Evolutionary conservation across 2,888 invertebrate genomes (phyloP).

Genomic region (Drosophila robusta): DNA sequence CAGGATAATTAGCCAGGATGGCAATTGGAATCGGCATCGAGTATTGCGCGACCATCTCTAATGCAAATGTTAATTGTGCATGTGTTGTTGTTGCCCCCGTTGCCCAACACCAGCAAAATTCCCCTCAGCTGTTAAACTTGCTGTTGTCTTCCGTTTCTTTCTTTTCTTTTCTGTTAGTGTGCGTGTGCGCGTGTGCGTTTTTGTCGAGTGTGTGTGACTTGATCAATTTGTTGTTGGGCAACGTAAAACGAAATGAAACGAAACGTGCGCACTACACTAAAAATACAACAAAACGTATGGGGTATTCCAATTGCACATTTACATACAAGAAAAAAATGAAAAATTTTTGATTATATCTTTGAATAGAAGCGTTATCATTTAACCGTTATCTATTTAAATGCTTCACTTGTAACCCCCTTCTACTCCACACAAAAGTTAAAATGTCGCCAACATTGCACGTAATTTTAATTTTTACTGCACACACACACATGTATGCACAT

Average conservation of each 20-base stretch:
- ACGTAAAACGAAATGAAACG: conserved; percentile 37
- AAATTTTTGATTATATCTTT: background rate
- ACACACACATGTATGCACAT: conserved; percentile 27
- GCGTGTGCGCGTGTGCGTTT: conserved; percentile 9
- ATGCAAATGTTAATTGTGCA: conserved; percentile 41
- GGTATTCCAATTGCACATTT: conserved; percentile 29
- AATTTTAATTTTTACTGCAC: conserved; percentile 52
- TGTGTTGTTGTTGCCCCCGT: conserved; percentile 18
- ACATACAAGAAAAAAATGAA: conserved; percentile 1
- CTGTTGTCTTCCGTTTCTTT: conserved; percentile 27
- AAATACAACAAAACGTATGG: conserved; percentile 20
- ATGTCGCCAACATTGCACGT: conserved; percentile 53
- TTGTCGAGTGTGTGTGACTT: conserved; percentile 5
- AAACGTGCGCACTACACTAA: conserved; percentile 63
- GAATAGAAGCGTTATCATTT: conserved; percentile 11
- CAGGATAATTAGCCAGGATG: background rate
- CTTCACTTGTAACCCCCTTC: background rate
- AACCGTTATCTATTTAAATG: conserved; percentile 14
- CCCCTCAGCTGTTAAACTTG: conserved; percentile 41
- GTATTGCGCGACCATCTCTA: background rate
- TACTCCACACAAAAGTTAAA: background rate
- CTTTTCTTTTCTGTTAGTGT: background rate
- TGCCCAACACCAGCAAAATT: conserved; percentile 20
- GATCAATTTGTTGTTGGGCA: conserved; percentile 28
- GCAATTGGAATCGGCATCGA: too few species aligned